These are phyloP conservation scores for cat (Felis catus) DNA, from an alignment of 2,113 vertebrate species.

Conservation along the genomic window F.catus_Fca126_mat1.0 CM031424.1:68472501-68473000, in stretches of 20 bases:
- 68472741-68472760: neutral
- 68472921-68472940: neutral
- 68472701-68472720: neutral
- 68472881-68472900: neutral
- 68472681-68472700: neutral
- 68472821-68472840: too few relatives aligned
- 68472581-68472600: neutral
- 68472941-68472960: neutral
- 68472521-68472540: neutral
- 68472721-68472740: neutral
- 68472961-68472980: slow-evolving; percentile 6
- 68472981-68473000: neutral
- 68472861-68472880: too few relatives aligned
- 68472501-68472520: neutral
- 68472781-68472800: too few relatives aligned
- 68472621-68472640: neutral
- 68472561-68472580: neutral
- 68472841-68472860: too few relatives aligned
- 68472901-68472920: neutral
- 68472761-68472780: too few relatives aligned
- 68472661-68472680: neutral
- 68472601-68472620: neutral
- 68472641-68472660: too few relatives aligned
- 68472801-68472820: too few relatives aligned
- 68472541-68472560: neutral